Base-by-base conservation (phyloP, 2,113 vertebrate species). In the Mesembrinibis cayennensis region DNA sequence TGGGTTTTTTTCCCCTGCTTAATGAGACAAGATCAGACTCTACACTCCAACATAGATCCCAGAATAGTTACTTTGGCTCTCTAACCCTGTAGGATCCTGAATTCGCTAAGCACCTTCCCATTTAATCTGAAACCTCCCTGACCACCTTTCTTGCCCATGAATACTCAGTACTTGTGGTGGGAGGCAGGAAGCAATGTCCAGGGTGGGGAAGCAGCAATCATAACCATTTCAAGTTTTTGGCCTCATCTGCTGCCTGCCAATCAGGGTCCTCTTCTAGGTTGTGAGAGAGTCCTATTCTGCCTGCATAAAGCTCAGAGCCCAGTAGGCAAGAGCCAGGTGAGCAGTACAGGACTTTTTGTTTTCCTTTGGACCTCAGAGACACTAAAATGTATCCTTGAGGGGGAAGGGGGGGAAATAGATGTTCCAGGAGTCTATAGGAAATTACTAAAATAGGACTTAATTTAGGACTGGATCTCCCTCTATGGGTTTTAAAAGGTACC, bases 1-100 rank as follows among this genome's bases (percentile, higher is more conserved):
- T 3, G 10, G 5, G 1, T 2, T 42, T 61, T 56, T 42, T 1
- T 1, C 4, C 3, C 10, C 26, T 61, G 22, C 49, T 85, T 85
- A 67, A 62, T 72, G 19, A 73, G 55, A 52, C 23, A 49, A 74
- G 21, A 63, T 80, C 30, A 85, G 50, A 42, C 9, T 87, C 18
- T 66, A 10, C 36, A 62, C 9, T 61, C 20, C 23, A 65, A 4
- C 7, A 2, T 42, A 61, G 29, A 56, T 69, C 17, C 20, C 30
- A 69, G n/a, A 87, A 81, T 3, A 78, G 9, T 23, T 62, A 23
- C n/a, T 50, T 73, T 81, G 36, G 2, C 3, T 77, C 9, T 47
- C 42, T 74, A 67, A 66, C 11, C 7, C 5, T 88, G 3, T 10
- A 27, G 3, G 18, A 82, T 74, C 30, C 30, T 74, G 32, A 44